These are phyloP conservation scores for Phengaris arion DNA, from an alignment of 2,888 invertebrate genomes.

Conservation along the genomic window DNA sequence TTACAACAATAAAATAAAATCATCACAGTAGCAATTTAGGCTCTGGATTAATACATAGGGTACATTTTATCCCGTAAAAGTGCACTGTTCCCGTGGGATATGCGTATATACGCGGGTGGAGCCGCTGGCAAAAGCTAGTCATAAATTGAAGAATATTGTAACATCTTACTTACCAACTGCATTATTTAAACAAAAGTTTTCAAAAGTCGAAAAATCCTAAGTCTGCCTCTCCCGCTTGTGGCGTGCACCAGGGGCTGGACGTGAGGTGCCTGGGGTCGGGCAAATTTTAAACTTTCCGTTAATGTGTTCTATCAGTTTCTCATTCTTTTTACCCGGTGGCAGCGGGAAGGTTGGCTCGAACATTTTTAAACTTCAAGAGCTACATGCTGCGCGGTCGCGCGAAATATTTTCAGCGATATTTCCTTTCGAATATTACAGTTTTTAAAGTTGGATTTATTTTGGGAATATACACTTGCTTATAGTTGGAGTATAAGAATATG, in stretches of 20 bases:
- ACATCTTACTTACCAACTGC: too few relatives aligned
- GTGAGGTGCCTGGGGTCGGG: slow-evolving; percentile 31
- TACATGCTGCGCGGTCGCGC: not conserved
- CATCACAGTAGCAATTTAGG: too few relatives aligned
- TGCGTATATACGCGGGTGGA: too few relatives aligned
- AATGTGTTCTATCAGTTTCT: slow-evolving; percentile 32
- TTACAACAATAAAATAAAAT: too few relatives aligned
- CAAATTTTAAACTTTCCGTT: slow-evolving; percentile 31
- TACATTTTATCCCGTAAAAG: too few relatives aligned
- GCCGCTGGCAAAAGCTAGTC: too few relatives aligned
- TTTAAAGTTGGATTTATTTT: slow-evolving; percentile 6
- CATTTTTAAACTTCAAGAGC: slow-evolving; percentile 2
- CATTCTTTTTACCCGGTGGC: slow-evolving; percentile 30
- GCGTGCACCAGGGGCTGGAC: slow-evolving; percentile 12
- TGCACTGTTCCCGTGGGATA: too few relatives aligned
- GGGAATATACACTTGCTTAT: not conserved
- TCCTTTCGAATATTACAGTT: not conserved
- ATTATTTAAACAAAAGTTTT: too few relatives aligned
- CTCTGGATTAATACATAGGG: too few relatives aligned
- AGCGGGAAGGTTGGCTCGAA: slow-evolving; percentile 1
- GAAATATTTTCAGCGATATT: not conserved
- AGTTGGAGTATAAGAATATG: not conserved
- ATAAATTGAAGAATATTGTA: too few relatives aligned
- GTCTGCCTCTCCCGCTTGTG: not conserved
- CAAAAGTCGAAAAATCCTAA: too few relatives aligned